Percentiles rank a stretch among this genome's conserved stretches.
Evolutionary conservation across 2,113 vertebrate genomes (phyloP).

Genomic region (Formicarius rufipectus): DNA sequence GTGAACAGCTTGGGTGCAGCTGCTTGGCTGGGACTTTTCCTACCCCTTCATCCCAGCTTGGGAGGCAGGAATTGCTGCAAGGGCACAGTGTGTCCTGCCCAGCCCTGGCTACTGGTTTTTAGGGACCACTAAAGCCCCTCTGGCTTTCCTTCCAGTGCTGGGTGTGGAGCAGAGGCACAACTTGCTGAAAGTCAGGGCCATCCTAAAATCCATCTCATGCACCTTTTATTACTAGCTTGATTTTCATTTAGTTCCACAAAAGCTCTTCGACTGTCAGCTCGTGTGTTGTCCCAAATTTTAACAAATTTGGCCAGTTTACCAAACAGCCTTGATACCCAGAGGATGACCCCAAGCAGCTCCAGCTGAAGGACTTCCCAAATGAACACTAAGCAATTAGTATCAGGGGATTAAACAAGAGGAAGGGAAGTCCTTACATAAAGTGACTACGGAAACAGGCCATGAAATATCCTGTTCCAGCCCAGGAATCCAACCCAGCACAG

Average conservation of each 20-base stretch:
- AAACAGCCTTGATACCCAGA: not conserved
- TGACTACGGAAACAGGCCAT: not conserved
- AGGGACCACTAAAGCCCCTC: not conserved
- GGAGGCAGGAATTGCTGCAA: not conserved
- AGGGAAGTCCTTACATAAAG: not conserved
- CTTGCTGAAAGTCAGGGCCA: rapidly evolving
- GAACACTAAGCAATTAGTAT: not conserved
- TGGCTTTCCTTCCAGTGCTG: not conserved
- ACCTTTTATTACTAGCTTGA: not conserved
- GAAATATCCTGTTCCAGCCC: not conserved
- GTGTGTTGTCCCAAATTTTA: not conserved
- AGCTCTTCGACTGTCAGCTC: not conserved
- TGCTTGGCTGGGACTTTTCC: not conserved
- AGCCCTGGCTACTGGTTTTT: not conserved
- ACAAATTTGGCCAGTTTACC: not conserved
- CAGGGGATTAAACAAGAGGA: not conserved
- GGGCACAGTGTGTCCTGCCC: rapidly evolving
- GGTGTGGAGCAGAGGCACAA: not conserved
- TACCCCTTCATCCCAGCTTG: not conserved
- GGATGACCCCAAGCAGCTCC: not conserved
- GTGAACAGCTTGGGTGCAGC: not conserved
- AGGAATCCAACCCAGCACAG: not conserved
- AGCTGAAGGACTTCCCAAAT: not conserved
- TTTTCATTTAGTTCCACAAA: not conserved
- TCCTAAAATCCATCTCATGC: not conserved